Base-by-base conservation (phyloP, 2,113 vertebrate species). In the Desmodus rotundus region DNA sequence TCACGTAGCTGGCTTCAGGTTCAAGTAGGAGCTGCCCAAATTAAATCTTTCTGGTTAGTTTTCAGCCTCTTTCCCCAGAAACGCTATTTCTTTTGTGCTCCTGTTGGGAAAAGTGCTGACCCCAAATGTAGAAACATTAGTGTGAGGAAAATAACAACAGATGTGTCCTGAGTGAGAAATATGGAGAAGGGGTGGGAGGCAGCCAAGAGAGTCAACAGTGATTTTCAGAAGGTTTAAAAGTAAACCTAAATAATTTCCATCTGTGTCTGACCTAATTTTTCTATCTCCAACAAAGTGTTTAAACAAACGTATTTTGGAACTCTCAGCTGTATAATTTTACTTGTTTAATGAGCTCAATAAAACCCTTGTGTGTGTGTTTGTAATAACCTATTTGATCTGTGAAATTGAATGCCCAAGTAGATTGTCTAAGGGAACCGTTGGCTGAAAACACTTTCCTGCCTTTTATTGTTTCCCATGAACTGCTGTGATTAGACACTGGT, bases 361-460 rank as follows among this genome's bases (percentile, higher is more conserved):
- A 97, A 73, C 74, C 50, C 87, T 96, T 97, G 82, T 43, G 36
- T 87, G 85, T 26, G 3, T 33, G 96, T 77, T 92, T 96, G 58
- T 97, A 96, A 98, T 47, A 96, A 98, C 92, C 87, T 87, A 81
- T 98, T 98, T 97, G 96, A 97, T 98, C 88, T n/a, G 97, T 92
- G 97, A 97, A 95, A 81, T 92, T 72, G 38, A 97, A 90, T 93
- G 93, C 78, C 91, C 92, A 68, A 50, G 96, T 96, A 98, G 96
- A 96, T 26, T 6, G 5, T 97, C 86, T 86, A 16, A 33, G 94
- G 77, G 14, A 96, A 86, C 72, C 45, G 50, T 76, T 90, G 47
- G 74, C 93, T 96, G 96, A 50, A 92, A 96, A 93, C 68, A 38
- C 82, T 97, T 95, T 93, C 52, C 89, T 89, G 88, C 89, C 67